phyloP scores from a whole-genome alignment of 2,113 vertebrate genomes.

The Pedetes capensis region DNA sequence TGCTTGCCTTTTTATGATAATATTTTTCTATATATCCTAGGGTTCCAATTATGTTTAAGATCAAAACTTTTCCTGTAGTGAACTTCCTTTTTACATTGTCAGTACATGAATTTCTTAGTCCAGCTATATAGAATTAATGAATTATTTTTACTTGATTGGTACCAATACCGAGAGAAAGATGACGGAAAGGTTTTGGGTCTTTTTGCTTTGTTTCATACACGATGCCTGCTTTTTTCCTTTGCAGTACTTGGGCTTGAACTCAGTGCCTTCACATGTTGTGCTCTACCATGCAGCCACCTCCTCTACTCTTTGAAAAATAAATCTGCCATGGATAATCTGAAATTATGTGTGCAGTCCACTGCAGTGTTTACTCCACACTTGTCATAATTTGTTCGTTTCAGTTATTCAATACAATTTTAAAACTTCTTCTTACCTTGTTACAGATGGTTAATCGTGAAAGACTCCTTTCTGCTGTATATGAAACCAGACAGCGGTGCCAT shows the following conservation, averaged over 20 bases:
- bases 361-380: neutral
- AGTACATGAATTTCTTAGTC: too few species aligned
- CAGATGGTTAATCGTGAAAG: constrained; percentile 98
- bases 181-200: neutral
- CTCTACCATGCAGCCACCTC: too few species aligned
- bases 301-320: neutral
- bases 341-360: neutral
- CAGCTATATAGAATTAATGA: neutral
- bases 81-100: too few species aligned
- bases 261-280: too few species aligned
- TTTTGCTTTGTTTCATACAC: neutral
- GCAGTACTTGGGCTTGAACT: neutral
- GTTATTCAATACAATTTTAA: neutral
- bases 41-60: too few species aligned
- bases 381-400: neutral
- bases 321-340: neutral
- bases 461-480: constrained; percentile 96
- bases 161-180: neutral
- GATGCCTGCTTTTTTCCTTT: too few species aligned
- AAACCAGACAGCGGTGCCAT: constrained; percentile 93
- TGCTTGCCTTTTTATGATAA: too few species aligned
- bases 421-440: neutral
- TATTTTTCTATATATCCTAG: too few species aligned
- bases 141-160: neutral
- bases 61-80: too few species aligned